A percentile compares a stretch with the other conserved stretches of the same genome.
Evolutionary conservation across 2,113 vertebrate genomes (phyloP).

Genomic region (Struthio camelus): DNA sequence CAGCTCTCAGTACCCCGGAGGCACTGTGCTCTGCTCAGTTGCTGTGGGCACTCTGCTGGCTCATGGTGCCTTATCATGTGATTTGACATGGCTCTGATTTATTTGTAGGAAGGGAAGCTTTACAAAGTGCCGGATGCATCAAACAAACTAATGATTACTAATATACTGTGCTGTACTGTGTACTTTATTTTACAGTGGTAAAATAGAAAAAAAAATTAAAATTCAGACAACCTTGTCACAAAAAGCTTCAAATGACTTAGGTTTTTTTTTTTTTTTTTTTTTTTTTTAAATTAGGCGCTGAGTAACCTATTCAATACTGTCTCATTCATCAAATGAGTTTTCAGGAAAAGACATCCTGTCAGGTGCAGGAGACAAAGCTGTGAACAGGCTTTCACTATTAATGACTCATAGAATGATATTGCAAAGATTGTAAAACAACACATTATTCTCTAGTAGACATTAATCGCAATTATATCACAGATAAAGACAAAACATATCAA

Average conservation of each 20-base stretch:
- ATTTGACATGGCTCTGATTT: not conserved
- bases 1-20: too few relatives aligned
- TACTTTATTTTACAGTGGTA: not conserved
- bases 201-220: not conserved
- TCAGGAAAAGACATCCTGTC: not conserved
- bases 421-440: not conserved
- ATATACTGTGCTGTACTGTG: not conserved
- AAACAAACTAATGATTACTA: not conserved
- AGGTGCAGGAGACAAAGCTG: not conserved
- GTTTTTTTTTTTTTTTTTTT: not conserved
- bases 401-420: not conserved
- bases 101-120: not conserved
- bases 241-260: not conserved
- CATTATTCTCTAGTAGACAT: not conserved
- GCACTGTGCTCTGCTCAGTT: not conserved
- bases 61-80: not conserved
- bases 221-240: not conserved
- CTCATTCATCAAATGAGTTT: not conserved
- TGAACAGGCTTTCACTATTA: not conserved
- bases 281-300: not conserved
- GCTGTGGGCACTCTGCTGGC: fast-evolving
- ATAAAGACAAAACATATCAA: not conserved
- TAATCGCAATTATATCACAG: not conserved
- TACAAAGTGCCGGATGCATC: not conserved
- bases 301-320: not conserved